Base-by-base conservation (phyloP, 53 echinoderm and acorn worm species). In the Zoroaster sp. region DNA sequence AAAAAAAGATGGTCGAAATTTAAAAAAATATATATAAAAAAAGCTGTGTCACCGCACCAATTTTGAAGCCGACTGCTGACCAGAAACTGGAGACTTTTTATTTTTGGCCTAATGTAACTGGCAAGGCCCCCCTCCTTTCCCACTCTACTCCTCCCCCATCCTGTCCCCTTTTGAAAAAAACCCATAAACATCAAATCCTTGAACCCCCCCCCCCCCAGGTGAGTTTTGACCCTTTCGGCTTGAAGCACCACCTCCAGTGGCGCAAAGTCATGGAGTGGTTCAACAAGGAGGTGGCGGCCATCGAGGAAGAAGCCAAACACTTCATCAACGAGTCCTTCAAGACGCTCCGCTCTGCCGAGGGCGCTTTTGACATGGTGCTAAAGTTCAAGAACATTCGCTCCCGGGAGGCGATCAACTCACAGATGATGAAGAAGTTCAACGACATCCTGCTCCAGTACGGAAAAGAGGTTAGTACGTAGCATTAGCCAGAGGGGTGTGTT, bases 391-490 rank as follows among this genome's bases (percentile, higher is more conserved):
- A 99, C 88, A 99, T 99, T 43, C 86, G 96, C 6, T 96, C 99
- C 2, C 71, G 99, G 23, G 99, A 99, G 78, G 99, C 99, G 66
- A 99, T 99, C 92, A 99, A 99, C 54, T 91, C 95, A 0, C 99
- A 99, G 92, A 99, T 99, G 99, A 99, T 99, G 99, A 99, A 95
- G 92, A 99, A 99, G 83, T 99, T 99, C 88, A 99, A 99, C 72
- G 99, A 99, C 80, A 99, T 99, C 82, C 90, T 96, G 46, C 66
- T 99, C 51, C 99, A 99, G 92, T 99, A 96, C 73, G 99, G 99
- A 43, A 99, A 99, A 81, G 99, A 99, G 99, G 98, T 98, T 47
- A 78, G 87, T 18, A n/a, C n/a, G n/a, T n/a, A n/a, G n/a, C n/a
- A n/a, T n/a, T n/a, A n/a, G n/a, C n/a, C n/a, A n/a, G n/a, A n/a